Base-by-base conservation (phyloP, 2,888 invertebrate genomes). In the Iphiclides podalirius region DNA sequence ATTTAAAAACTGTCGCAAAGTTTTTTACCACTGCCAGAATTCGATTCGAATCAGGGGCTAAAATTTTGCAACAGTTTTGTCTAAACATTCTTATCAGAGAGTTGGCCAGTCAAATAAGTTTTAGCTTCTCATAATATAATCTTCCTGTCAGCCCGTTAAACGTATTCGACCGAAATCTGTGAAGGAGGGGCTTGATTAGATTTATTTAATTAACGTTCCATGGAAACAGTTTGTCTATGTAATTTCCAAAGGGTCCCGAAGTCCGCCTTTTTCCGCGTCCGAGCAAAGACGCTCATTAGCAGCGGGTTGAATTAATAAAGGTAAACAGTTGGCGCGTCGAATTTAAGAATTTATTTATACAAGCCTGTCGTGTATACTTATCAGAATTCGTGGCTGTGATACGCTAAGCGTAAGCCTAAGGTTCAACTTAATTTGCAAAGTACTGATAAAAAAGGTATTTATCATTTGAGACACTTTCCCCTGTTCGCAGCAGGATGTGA, bases 241-340 rank as follows among this genome's bases (percentile, higher is more conserved):
- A 20, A 20, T 20, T 12, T 20, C 2, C 11, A 20, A 38, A 23
- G 38, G 38, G 20, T n/a, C n/a, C 9, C 4, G 9, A n/a, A n/a
- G 7, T n/a, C 20, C 1, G 38, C 23, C 9, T 38, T 20, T 38
- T 13, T 20, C 17, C 9, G 7, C 15, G 1, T 16, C 36, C 4
- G 12, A 12, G 20, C 20, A 38, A 38, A 20, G 12, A 20, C n/a
- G 4, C 38, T 38, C 20, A 38, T 38, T 20, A 12, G 20, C 20
- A 38, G 9, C 17, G 20, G 6, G 20, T 9, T 38, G 23, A 38
- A 38, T 38, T 38, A 38, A 38, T 38, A 38, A 38, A 38, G 11
- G 4, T 9, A 38, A 38, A 38, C 20, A 38, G 38, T 12, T 17
- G 11, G 38, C n/a, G 8, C 1, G 12, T 20, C 20, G 16, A 37